phyloP scores from a whole-genome alignment of 2,888 invertebrate genomes.

The Drosophila neonasuta region DNA sequence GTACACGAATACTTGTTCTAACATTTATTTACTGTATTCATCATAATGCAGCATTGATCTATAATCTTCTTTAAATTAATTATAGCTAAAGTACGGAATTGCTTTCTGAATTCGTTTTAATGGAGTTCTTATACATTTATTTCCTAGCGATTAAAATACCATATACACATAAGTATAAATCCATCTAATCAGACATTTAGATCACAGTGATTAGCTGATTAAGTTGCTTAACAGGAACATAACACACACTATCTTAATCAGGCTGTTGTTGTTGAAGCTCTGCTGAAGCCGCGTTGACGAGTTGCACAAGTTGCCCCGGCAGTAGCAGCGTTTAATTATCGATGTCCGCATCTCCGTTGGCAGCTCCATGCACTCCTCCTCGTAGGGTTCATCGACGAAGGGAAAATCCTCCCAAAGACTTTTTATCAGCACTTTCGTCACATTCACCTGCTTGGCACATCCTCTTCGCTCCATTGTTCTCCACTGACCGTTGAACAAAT shows the following conservation, averaged over 20 bases:
- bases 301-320: constrained; percentile 52
- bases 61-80: constrained; percentile 43
- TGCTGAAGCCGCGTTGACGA: constrained; percentile 11
- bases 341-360: constrained; percentile 4
- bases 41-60: constrained; percentile 13
- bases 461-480: constrained; percentile 23
- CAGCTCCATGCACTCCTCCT: constrained; percentile 33
- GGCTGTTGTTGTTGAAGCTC: not conserved
- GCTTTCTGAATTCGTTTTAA: not conserved
- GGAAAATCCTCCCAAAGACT: not conserved
- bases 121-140: constrained; percentile 3
- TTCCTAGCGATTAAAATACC: constrained; percentile 15
- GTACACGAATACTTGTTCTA: too few species aligned
- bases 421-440: accelerated
- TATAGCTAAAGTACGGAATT: constrained; percentile 34
- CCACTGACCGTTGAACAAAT: constrained; percentile 3
- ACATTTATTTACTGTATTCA: constrained; percentile 7
- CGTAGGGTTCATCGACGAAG: constrained; percentile 34
- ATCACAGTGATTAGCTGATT: constrained; percentile 9
- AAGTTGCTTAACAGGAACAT: constrained; percentile 30
- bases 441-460: constrained; percentile 45
- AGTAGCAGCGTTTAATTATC: constrained; percentile 33
- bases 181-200: constrained; percentile 34
- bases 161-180: constrained; percentile 1
- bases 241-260: constrained; percentile 4